Base-by-base conservation (phyloP, 2,113 vertebrate species). In the Microcebus murinus region DNA sequence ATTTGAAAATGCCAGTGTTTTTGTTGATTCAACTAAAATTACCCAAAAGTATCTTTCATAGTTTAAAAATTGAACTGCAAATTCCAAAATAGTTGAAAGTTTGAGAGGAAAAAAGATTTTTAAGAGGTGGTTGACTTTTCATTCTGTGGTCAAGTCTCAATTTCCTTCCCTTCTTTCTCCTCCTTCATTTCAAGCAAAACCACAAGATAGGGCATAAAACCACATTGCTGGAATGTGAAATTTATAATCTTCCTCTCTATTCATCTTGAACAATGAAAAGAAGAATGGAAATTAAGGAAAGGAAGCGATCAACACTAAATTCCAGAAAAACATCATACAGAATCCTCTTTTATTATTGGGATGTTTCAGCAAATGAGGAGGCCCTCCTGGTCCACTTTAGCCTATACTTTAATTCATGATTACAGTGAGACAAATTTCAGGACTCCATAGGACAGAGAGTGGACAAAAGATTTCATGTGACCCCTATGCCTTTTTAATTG, bases 1-100 rank as follows among this genome's bases (percentile, higher is more conserved):
- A 74, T 85, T 81, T 96, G 77, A 94, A 97, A 96, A 95, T 97
- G 91, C 82, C 91, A 92, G 21, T 57, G n/a, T 74, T 96, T 92
- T 90, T 67, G 55, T 48, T 29, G 48, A 74, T 36, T 82, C 57
- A 67, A 73, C 20, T 17, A 14, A 88, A 96, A 90, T 90, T 88
- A 85, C 76, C 31, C 55, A 92, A 92, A 92, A 88, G 55, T 82
- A 73, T 88, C 94, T 97, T 77, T 57, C 52, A 73, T 61, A 61
- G 20, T 50, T 91, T 67, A 94, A 77, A 92, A 61, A 77, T 36
- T 68, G 39, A 95, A 76, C 1, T 71, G 52, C 59, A 76, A 96
- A 76, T 90, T 90, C 14, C 45, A 87, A 90, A 97, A 74, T 68
- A 76, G 20, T 74, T 90, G 17, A 74, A 81, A 29, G 4, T 76